Base-by-base conservation (phyloP, 2,797 vertebrate species). In the Prunella strophiata region DNA sequence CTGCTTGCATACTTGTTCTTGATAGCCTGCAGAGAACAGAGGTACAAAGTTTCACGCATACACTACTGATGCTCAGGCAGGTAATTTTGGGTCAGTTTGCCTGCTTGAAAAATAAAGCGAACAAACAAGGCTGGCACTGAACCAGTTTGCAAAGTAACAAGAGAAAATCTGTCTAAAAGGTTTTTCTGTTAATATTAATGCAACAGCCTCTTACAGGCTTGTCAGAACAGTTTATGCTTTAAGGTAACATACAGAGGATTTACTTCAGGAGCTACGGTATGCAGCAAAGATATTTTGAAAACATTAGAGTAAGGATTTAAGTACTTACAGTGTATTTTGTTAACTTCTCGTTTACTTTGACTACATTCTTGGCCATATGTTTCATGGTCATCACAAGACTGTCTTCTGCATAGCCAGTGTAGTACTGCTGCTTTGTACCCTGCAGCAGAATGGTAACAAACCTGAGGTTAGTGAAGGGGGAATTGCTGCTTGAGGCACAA, bases 1-100 rank as follows among this genome's bases (percentile, higher is more conserved):
- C 97, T 98, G 97, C 98, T 99, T 2, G 98, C 98, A 47, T 99
- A 99, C 81, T 99, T 99, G 86, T 98, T 99, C 98, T 96, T 99
- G 74, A 99, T 86, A 12, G 99, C 98, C 99, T 99, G 97, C 52
- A 79, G 68, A 76, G 34, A 79, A 50, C 8, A 88, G 29, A 1
- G 4, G 71, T 32, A 67, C 0, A 36, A 48, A 34, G 18, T 57
- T 34, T 38, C 17, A 43, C 5, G 48, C 6, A 9, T 9, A 22
- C 4, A 63, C 7, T 22, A 5, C 6, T 77, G 40, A 17, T 4
- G 14, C 65, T 52, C 58, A 59, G 63, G 18, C 26, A 81, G 47
- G 5, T 58, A 14, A 43, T 45, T 72, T 19, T 12, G 11, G 19
- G 32, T 48, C 34, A 13, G 0, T 65, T 10, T 61, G 38, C 13